phyloP scores from a whole-genome alignment of 1,140 invertebrate species.

The Lysiphlebus fabarum region DNA sequence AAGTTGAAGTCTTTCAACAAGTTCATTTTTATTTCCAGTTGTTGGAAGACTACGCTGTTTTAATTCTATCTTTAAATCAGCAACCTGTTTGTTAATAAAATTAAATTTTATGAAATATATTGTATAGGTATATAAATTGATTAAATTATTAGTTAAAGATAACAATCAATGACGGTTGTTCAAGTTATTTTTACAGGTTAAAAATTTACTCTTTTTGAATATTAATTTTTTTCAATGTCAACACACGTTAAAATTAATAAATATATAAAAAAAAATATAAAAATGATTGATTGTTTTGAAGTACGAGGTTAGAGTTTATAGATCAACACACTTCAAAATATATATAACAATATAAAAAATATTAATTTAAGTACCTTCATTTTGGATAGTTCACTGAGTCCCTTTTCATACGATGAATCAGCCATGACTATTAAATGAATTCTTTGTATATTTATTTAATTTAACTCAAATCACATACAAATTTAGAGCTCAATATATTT shows the following conservation, averaged over 20 bases:
- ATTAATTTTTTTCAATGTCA: too few relatives aligned
- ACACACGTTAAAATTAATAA: too few relatives aligned
- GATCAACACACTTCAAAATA: conserved; percentile 4
- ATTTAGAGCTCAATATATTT: too few relatives aligned
- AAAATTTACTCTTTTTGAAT: too few relatives aligned
- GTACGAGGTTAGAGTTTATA: neutral
- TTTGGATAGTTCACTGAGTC: conserved; percentile 48
- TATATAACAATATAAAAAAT: conserved; percentile 8
- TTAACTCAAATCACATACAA: too few relatives aligned
- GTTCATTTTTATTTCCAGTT: conserved; percentile 76
- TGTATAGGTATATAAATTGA: neutral
- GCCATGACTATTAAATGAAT: conserved; percentile 33
- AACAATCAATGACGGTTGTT: too few relatives aligned
- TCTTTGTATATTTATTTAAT: neutral
- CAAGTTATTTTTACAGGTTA: too few relatives aligned
- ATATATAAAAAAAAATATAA: neutral
- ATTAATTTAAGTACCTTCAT: conserved; percentile 46
- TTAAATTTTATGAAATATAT: neutral
- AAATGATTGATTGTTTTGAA: neutral
- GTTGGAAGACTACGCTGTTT: conserved; percentile 71
- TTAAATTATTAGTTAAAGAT: neutral
- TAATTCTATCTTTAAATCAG: conserved; percentile 75
- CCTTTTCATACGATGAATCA: conserved; percentile 52
- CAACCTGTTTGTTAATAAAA: conserved; percentile 55
- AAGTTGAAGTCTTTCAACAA: conserved; percentile 70